These are phyloP conservation scores for Uropsilus gracilis DNA, from an alignment of 2,113 vertebrate genomes.

Conservation along the genomic window DNA sequence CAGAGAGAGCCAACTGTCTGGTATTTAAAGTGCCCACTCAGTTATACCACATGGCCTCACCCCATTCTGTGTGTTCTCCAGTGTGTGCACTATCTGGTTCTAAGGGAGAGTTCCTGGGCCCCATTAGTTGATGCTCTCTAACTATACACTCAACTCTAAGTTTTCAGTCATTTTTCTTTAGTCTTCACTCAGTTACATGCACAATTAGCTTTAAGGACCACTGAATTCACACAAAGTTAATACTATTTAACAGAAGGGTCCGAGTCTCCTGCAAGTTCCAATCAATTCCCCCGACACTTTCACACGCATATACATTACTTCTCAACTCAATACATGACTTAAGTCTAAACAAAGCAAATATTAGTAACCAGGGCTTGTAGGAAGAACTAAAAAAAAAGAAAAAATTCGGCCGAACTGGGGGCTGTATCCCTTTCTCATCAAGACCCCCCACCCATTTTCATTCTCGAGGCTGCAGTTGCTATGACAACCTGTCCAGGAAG, in stretches of 20 bases:
- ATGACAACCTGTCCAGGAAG: constrained; percentile 75
- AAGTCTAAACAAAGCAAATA: not conserved
- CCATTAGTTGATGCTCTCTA: not conserved
- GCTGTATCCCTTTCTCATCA: not conserved
- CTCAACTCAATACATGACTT: not conserved
- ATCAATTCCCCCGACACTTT: not conserved
- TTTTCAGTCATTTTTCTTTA: not conserved
- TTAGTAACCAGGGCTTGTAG: not conserved
- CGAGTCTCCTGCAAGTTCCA: not conserved
- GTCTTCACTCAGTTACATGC: constrained; percentile 3
- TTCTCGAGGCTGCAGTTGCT: constrained; percentile 52
- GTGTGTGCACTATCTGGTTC: not conserved
- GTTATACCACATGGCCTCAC: not conserved
- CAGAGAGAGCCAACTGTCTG: not conserved
- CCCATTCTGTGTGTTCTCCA: not conserved
- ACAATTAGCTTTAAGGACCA: not conserved
- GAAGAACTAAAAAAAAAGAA: not conserved
- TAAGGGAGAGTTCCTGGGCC: not conserved
- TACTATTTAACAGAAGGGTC: not conserved
- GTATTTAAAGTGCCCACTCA: not conserved
- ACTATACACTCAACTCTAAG: not conserved
- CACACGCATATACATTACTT: not conserved
- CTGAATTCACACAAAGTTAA: not conserved
- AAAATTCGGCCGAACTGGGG: not conserved
- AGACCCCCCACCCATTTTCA: constrained; percentile 29